A percentile compares a stretch with the other conserved stretches of the same genome.
Conservation (phyloP, 1,140 invertebrate genomes). For the Musca domestica region DNA sequence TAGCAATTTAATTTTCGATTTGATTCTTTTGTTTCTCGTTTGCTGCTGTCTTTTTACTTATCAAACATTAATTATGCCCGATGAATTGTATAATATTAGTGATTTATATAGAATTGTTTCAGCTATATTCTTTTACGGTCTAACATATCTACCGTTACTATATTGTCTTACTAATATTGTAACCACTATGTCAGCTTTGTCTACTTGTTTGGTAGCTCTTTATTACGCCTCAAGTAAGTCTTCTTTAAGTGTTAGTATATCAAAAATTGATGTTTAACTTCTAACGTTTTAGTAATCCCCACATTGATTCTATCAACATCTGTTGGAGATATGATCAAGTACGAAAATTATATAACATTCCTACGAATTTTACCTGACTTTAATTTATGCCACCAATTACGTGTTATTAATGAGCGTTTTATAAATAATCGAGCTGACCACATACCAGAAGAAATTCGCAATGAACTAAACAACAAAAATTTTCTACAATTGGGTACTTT, state of each 20-base stretch:
- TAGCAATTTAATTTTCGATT: slow-evolving; percentile 38
- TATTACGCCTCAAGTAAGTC: slow-evolving; percentile 45
- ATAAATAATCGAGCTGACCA: slow-evolving; percentile 27
- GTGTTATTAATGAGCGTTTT: slow-evolving; percentile 47
- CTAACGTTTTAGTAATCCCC: slow-evolving; percentile 37
- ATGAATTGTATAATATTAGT: slow-evolving; percentile 32
- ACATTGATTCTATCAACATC: slow-evolving; percentile 44
- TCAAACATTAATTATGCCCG: slow-evolving; percentile 38
- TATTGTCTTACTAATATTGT: slow-evolving; percentile 45
- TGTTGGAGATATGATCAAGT: slow-evolving; percentile 39
- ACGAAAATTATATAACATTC: slow-evolving; percentile 39
- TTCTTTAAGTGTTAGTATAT: neutral
- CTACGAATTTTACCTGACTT: slow-evolving; percentile 47
- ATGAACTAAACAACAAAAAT: neutral
- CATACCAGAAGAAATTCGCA: neutral
- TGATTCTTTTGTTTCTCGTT: slow-evolving; percentile 30
- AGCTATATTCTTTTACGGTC: slow-evolving; percentile 46
- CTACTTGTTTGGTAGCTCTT: slow-evolving; percentile 46
- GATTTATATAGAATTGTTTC: slow-evolving; percentile 33
- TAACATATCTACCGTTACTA: slow-evolving; percentile 44
- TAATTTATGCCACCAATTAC: slow-evolving; percentile 48
- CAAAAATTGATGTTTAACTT: neutral
- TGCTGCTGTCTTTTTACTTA: slow-evolving; percentile 28
- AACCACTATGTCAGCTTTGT: slow-evolving; percentile 47
- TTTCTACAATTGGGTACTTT: slow-evolving; percentile 30